Evolutionary conservation across 2,113 vertebrate species (phyloP).

Genomic region (Chaetops frenatus): DNA sequence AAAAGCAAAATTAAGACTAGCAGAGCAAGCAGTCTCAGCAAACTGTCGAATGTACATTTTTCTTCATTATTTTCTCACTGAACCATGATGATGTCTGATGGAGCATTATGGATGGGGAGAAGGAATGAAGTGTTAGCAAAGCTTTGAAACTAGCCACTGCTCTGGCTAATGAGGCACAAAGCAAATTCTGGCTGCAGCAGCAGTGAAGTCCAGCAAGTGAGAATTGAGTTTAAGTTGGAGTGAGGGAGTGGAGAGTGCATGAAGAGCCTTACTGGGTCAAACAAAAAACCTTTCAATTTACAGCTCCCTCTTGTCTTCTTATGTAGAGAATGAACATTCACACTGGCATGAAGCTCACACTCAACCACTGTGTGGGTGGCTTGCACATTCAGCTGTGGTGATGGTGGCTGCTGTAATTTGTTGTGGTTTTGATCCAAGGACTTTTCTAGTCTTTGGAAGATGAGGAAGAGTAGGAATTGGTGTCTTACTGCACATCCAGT

Average conservation of each 20-base stretch:
- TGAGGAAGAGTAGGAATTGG: not conserved
- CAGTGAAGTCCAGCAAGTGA: not conserved
- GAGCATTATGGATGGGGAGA: slow-evolving; percentile 7
- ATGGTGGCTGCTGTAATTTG: not conserved
- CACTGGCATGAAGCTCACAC: not conserved
- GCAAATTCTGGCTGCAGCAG: not conserved
- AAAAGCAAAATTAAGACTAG: not conserved
- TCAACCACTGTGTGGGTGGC: not conserved
- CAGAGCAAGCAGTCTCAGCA: not conserved
- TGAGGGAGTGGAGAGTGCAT: not conserved
- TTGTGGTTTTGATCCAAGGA: not conserved
- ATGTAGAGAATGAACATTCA: not conserved
- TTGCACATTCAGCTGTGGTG: not conserved
- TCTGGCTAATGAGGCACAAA: slow-evolving; percentile 28
- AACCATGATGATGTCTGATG: not conserved
- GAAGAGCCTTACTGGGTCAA: not conserved
- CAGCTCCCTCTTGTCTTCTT: not conserved
- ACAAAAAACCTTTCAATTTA: not conserved
- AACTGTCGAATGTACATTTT: not conserved
- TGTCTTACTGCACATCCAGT: not conserved
- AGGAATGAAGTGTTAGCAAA: slow-evolving; percentile 5
- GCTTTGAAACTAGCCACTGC: not conserved
- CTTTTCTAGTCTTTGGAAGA: not conserved
- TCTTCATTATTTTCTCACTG: slow-evolving; percentile 24
- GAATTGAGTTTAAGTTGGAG: not conserved